Conservation (phyloP, 2,888 invertebrate genomes). For the Polydrusus pterygomalis region DNA sequence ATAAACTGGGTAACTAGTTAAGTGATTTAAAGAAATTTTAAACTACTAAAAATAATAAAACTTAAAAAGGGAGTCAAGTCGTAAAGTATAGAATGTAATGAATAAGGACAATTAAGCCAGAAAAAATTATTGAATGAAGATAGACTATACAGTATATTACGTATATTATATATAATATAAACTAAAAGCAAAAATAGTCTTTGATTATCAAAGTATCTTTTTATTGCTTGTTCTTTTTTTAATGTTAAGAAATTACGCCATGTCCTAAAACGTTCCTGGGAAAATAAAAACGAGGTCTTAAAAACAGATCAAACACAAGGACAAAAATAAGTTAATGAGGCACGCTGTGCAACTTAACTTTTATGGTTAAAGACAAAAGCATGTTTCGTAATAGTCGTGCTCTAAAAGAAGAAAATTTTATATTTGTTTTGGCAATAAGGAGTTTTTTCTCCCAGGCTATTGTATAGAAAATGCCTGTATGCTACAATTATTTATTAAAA, state of each 20-base stretch:
- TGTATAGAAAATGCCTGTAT: background rate
- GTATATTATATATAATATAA: no score
- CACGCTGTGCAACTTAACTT: constrained; percentile 24
- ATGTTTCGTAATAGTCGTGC: constrained; percentile 4
- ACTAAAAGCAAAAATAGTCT: no score
- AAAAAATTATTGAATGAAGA: no score
- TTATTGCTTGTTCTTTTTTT: background rate
- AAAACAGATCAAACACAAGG: constrained; percentile 23
- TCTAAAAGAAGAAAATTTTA: constrained; percentile 18
- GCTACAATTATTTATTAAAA: no score
- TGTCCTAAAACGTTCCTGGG: background rate
- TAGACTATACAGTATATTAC: no score
- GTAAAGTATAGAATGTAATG: no score
- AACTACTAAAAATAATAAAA: no score
- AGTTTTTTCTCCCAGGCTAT: background rate
- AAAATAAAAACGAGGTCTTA: constrained; percentile 4
- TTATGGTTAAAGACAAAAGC: constrained; percentile 24
- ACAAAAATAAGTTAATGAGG: constrained; percentile 29
- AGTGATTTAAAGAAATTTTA: no score
- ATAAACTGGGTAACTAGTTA: no score
- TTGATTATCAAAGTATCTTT: no score
- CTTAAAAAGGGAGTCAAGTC: no score
- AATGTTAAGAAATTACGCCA: background rate
- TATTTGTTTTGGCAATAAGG: constrained; percentile 7
- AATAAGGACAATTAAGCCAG: no score